A percentile compares a stretch with the other conserved stretches of the same genome.
Evolutionary conservation across 2,113 vertebrate genomes (phyloP).

Genomic region (Opisthocomus hoazin): DNA sequence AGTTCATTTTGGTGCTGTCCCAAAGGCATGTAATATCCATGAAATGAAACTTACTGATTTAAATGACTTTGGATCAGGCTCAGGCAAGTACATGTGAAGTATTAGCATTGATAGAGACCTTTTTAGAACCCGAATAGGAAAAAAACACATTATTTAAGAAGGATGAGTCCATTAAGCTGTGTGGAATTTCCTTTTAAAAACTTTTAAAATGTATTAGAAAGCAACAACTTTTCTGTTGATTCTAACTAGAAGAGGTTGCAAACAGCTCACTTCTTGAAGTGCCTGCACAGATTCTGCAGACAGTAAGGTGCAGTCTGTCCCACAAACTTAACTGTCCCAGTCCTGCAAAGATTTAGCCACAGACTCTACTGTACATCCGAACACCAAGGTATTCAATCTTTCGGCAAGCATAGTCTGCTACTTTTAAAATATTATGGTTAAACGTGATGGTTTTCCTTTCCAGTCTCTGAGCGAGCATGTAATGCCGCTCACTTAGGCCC

Average conservation of each 20-base stretch:
- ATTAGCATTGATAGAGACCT: not conserved
- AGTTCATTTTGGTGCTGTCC: not conserved
- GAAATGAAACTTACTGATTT: not conserved
- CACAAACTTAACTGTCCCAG: not conserved
- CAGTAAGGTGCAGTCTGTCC: not conserved
- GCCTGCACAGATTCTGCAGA: not conserved
- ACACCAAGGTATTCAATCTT: not conserved
- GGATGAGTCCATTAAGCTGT: not conserved
- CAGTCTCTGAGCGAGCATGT: not conserved
- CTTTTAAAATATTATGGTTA: not conserved
- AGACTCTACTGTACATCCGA: not conserved
- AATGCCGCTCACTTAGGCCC: not conserved
- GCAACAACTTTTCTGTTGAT: not conserved
- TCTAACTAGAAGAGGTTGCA: not conserved
- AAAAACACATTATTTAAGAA: not conserved
- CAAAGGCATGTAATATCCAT: not conserved
- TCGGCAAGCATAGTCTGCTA: not conserved
- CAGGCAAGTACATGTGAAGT: not conserved
- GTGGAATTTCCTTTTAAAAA: not conserved
- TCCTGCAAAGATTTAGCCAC: not conserved
- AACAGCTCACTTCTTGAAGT: not conserved
- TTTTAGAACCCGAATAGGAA: not conserved
- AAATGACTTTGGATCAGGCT: not conserved
- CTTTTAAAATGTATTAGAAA: not conserved
- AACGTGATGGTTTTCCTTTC: not conserved